Percentiles rank a stretch among this genome's conserved stretches.
These are phyloP conservation scores for Cheilosia vulpina DNA, from an alignment of 2,888 invertebrate genomes.

Conservation along the genomic window DNA sequence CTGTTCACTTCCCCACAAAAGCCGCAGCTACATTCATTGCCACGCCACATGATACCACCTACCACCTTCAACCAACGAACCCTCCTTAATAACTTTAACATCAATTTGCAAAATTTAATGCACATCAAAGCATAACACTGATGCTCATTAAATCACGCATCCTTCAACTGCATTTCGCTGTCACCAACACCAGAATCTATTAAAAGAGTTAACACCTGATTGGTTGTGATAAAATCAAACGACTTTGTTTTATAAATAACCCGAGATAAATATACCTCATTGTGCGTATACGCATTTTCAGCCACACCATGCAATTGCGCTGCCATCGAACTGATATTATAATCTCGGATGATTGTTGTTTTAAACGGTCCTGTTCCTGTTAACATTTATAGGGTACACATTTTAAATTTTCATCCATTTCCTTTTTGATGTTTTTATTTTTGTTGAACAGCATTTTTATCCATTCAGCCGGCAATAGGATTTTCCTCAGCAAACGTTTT, in stretches of 20 bases:
- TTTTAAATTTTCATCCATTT: not conserved
- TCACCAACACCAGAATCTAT: slow-evolving; percentile 37
- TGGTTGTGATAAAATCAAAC: slow-evolving; percentile 46
- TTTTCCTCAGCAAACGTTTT: slow-evolving; percentile 3
- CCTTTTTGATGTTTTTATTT: not conserved
- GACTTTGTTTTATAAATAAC: slow-evolving; percentile 41
- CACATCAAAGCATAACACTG: slow-evolving; percentile 8
- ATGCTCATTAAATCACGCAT: slow-evolving; percentile 22
- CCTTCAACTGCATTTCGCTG: slow-evolving; percentile 29
- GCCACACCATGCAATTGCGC: slow-evolving; percentile 6
- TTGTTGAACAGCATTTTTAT: not conserved
- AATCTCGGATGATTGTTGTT: not conserved
- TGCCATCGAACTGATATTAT: slow-evolving; percentile 3
- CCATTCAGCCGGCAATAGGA: slow-evolving; percentile 17
- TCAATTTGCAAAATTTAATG: slow-evolving; percentile 5
- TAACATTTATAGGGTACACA: not conserved
- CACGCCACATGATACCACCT: not conserved
- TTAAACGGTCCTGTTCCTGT: not conserved
- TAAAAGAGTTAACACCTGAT: slow-evolving; percentile 43
- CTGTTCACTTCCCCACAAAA: too few relatives aligned
- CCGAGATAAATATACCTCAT: slow-evolving; percentile 18
- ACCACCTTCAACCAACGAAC: not conserved
- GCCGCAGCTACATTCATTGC: too few relatives aligned
- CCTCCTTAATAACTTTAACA: slow-evolving; percentile 14
- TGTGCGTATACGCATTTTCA: slow-evolving; percentile 2